phyloP scores from a whole-genome alignment of 2,113 vertebrate species.

The Podarcis muralis region DNA sequence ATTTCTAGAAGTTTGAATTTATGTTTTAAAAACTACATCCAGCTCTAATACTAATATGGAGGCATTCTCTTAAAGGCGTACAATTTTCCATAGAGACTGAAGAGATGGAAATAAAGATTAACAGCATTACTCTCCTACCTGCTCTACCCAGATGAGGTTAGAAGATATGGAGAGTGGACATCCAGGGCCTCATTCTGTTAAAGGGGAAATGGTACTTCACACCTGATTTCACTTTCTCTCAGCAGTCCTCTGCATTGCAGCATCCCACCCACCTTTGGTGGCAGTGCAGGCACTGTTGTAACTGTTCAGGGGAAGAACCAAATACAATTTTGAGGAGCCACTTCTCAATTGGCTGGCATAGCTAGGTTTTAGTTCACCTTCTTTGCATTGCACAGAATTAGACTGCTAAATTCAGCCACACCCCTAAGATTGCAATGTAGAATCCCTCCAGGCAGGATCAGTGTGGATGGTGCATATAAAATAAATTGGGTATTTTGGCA shows the following conservation, averaged over 20 bases:
- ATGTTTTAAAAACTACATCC: slow-evolving; percentile 18
- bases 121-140: background rate
- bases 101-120: background rate
- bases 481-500: background rate
- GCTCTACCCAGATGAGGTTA: background rate
- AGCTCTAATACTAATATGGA: background rate
- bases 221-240: background rate
- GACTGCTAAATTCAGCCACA: background rate
- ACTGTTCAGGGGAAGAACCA: background rate
- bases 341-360: background rate
- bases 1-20: slow-evolving; percentile 51
- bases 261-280: background rate
- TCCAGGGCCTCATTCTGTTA: background rate
- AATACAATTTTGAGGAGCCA: background rate
- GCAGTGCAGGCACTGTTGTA: background rate
- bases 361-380: background rate
- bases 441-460: background rate
- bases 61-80: background rate
- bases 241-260: background rate
- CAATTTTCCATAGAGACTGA: background rate
- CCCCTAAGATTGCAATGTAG: background rate
- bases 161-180: background rate
- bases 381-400: background rate
- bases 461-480: background rate
- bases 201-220: background rate